Evolutionary conservation across 2,888 invertebrate species (phyloP).

Genomic region (Alcis repandata): DNA sequence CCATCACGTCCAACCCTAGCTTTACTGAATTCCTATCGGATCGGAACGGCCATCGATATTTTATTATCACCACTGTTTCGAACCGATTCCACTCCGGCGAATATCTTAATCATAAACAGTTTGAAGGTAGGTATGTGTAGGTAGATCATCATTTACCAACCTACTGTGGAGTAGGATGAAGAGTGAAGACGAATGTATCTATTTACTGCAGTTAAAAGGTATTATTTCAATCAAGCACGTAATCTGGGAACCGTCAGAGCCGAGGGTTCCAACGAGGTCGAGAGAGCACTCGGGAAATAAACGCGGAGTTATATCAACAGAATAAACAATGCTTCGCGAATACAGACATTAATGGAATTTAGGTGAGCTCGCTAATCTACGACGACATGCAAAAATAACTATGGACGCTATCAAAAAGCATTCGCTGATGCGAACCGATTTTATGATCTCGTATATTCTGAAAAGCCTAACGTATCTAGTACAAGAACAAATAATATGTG

Average conservation of each 20-base stretch:
- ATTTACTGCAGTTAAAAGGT: constrained; percentile 24
- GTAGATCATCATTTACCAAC: constrained; percentile 13
- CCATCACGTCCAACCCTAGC: constrained; percentile 11
- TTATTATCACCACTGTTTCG: constrained; percentile 31
- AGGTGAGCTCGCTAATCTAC: constrained; percentile 22
- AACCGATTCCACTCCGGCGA: constrained; percentile 34
- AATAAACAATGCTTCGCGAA: constrained; percentile 24
- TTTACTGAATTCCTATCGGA: constrained; percentile 32
- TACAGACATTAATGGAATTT: constrained; percentile 19
- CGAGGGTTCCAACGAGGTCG: constrained; percentile 25
- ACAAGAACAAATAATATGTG: not conserved
- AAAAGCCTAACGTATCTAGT: not conserved
- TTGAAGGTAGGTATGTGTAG: constrained; percentile 12
- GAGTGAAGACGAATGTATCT: constrained; percentile 31
- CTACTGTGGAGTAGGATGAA: not conserved
- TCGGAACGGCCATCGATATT: constrained; percentile 24
- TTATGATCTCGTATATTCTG: not conserved
- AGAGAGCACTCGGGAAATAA: constrained; percentile 20
- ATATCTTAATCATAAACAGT: constrained; percentile 41
- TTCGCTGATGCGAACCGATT: not conserved
- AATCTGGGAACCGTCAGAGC: constrained; percentile 29
- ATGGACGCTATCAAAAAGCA: not conserved
- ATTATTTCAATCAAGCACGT: constrained; percentile 37
- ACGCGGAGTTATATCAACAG: constrained; percentile 19
- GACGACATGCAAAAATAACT: constrained; percentile 26